A percentile compares a stretch with the other conserved stretches of the same genome.
phyloP scores from a whole-genome alignment of 2,113 vertebrate species.

The Rallus limicola region DNA sequence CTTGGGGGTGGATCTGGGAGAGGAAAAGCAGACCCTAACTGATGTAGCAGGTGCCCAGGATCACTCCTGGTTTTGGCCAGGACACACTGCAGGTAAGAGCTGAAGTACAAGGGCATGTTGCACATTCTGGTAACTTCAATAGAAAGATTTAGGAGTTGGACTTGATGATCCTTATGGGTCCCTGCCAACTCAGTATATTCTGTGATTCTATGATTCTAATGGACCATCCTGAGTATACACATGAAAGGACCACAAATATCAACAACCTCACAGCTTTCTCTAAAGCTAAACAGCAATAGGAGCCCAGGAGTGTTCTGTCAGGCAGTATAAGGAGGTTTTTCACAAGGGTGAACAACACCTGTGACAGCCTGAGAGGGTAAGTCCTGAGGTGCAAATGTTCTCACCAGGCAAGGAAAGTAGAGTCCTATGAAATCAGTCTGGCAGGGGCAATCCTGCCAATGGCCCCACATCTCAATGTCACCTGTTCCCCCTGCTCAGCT shows the following conservation, averaged over 20 bases:
- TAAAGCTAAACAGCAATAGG: background rate
- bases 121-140: background rate
- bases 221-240: background rate
- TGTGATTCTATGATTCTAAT: no score
- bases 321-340: background rate
- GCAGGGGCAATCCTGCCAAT: background rate
- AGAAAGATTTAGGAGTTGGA: background rate
- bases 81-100: background rate
- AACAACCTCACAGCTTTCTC: background rate
- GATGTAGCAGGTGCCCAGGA: background rate
- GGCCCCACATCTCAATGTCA: background rate
- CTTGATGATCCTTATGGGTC: no score
- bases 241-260: background rate
- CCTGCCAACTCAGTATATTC: no score
- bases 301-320: background rate
- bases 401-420: background rate
- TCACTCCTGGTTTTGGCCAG: background rate
- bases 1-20: background rate
- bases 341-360: background rate
- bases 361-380: rapidly evolving
- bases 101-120: background rate
- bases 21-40: background rate
- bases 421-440: background rate
- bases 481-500: background rate
- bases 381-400: background rate